Base-by-base conservation (phyloP, 1,140 invertebrate species). In the Drosophila bifasciata region DNA sequence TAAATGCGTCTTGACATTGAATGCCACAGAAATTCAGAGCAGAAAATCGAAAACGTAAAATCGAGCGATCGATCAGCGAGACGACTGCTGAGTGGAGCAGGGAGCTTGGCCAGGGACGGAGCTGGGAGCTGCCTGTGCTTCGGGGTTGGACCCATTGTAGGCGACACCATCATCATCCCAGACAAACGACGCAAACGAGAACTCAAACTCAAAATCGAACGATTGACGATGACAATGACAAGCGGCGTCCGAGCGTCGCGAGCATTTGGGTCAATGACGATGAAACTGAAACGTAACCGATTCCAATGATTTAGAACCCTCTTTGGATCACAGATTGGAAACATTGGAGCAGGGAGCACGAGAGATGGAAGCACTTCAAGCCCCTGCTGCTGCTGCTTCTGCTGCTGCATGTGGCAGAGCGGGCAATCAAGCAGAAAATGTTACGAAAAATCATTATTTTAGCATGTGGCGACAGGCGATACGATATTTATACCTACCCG, bases 191-290 rank as follows among this genome's bases (percentile, higher is more conserved):
- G 23, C 25, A 45, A 63, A 51, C 48, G 49, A 57, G 23, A 53
- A 60, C 25, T 11, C 51, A 15, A 60, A 25, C 9, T 32, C 16
- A 15, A 7, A 23, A 46, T 9, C 52, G 46, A 51, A 50, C 25
- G 25, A 5, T 25, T 23, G 6, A 44, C 44, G 61, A 80, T 80
- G 81, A 86, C 81, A 86, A 86, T 85, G 80, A 85, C 71, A 72
- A 84, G 80, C 80, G 76, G 80, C 80, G 80, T 80, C 76, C 80
- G 66, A 85, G 25, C 81, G 81, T 80, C 69, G 80, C 72, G 73
- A 60, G 63, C 83, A 86, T 86, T 86, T 86, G 83, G 83, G 83
- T 86, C 83, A 86, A 86, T 86, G 83, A 86, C 83, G 77, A 77
- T 48, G 73, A 86, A 85, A 86, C 58, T 46, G 73, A 86, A 80